These are phyloP conservation scores for Uloborus diversus DNA, from an alignment of 1,140 invertebrate genomes.

Conservation along the genomic window DNA sequence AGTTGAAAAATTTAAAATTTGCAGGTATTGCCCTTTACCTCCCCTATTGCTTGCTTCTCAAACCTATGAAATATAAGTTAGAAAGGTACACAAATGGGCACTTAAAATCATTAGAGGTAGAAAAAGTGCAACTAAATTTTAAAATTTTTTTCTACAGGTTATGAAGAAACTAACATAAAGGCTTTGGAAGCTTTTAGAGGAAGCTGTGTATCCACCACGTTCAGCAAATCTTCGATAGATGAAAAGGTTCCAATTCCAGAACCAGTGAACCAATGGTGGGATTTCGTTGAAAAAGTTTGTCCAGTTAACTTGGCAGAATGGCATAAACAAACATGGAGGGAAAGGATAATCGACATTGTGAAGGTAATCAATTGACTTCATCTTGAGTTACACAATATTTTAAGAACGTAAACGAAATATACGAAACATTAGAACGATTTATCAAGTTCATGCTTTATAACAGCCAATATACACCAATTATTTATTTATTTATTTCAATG, in stretches of 20 bases:
- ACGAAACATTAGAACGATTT: too few species aligned
- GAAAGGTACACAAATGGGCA: too few species aligned
- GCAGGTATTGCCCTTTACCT: too few species aligned
- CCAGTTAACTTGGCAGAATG: conserved; percentile 46
- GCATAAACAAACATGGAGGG: conserved; percentile 37
- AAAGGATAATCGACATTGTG: conserved; percentile 29
- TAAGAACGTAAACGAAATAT: not conserved
- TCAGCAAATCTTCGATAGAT: not conserved
- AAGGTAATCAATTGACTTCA: conserved; percentile 16
- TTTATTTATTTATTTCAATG: too few species aligned
- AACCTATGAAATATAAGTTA: too few species aligned
- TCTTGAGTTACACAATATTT: not conserved
- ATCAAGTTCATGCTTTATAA: too few species aligned
- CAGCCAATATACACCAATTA: too few species aligned
- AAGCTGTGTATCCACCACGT: conserved; percentile 7
- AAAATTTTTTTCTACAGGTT: conserved; percentile 5
- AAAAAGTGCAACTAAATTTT: too few species aligned
- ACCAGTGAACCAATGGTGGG: conserved; percentile 35
- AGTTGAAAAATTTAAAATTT: too few species aligned
- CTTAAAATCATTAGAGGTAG: too few species aligned
- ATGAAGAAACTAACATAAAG: conserved; percentile 41
- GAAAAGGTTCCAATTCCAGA: conserved; percentile 22
- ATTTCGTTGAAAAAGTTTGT: conserved; percentile 39
- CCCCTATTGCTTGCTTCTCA: too few species aligned
- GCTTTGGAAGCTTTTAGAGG: not conserved